These are phyloP conservation scores for Scaptomyza tumidula DNA, from an alignment of 2,888 invertebrate genomes.

Conservation along the genomic window DNA sequence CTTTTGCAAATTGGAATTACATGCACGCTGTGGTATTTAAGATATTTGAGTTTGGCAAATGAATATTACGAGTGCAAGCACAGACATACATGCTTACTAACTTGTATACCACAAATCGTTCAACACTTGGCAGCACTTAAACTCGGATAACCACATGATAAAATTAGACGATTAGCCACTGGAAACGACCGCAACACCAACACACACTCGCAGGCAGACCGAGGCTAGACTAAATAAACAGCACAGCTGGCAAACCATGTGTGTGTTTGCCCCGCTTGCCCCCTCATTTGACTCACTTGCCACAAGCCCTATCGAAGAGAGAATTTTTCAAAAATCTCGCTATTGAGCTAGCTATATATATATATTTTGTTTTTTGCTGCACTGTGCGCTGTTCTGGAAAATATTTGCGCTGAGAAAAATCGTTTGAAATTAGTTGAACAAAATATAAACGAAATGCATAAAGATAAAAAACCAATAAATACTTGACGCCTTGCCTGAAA, in stretches of 20 bases:
- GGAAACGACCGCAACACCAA: constrained; percentile 29
- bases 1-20: constrained; percentile 48
- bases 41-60: constrained; percentile 13
- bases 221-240: constrained; percentile 72
- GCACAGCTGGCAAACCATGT: constrained; percentile 58
- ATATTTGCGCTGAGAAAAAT: constrained; percentile 64
- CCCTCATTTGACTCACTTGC: constrained; percentile 12
- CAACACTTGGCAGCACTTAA: constrained; percentile 75
- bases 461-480: constrained; percentile 68
- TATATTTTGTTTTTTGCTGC: constrained; percentile 15
- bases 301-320: constrained; percentile 38
- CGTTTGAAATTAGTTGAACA: constrained; percentile 75
- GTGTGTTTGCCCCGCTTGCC: constrained; percentile 12
- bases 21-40: constrained; percentile 19
- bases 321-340: constrained; percentile 34
- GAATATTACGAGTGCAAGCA: constrained; percentile 1
- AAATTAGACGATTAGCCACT: constrained; percentile 76
- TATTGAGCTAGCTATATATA: constrained; percentile 16
- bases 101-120: constrained; percentile 58
- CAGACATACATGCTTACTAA: too few relatives aligned
- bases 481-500: constrained; percentile 47
- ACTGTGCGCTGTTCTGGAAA: constrained; percentile 43
- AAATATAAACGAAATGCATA: constrained; percentile 58
- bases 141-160: constrained; percentile 76
- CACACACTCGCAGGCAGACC: constrained; percentile 40